phyloP scores from a whole-genome alignment of 2,888 invertebrate species.

The Fragum sueziense region DNA sequence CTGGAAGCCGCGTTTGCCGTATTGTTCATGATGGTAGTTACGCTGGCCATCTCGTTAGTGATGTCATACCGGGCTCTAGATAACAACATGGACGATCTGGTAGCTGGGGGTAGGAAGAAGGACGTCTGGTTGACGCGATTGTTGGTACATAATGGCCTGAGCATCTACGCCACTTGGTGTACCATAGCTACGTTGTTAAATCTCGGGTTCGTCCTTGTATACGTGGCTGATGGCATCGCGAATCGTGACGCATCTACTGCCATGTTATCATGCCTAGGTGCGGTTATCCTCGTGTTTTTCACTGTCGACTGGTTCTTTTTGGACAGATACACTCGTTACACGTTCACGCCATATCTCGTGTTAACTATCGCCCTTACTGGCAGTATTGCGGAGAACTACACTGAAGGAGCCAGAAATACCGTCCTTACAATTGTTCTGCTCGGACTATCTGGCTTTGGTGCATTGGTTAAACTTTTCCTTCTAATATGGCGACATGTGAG shows the following conservation, averaged over 20 bases:
- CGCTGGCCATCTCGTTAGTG: slow-evolving; percentile 70
- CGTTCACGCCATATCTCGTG: slow-evolving; percentile 78
- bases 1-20: slow-evolving; percentile 65
- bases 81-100: slow-evolving; percentile 59
- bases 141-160: slow-evolving; percentile 78
- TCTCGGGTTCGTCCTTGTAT: slow-evolving; percentile 72
- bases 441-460: slow-evolving; percentile 37
- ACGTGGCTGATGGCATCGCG: slow-evolving; percentile 52
- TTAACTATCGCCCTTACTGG: slow-evolving; percentile 75
- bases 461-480: slow-evolving; percentile 55
- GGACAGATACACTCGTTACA: slow-evolving; percentile 77
- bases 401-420: slow-evolving; percentile 66
- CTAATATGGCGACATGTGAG: slow-evolving; percentile 58
- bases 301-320: slow-evolving; percentile 72
- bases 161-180: slow-evolving; percentile 77
- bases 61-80: slow-evolving; percentile 69
- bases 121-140: slow-evolving; percentile 77
- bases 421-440: slow-evolving; percentile 71
- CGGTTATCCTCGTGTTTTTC: slow-evolving; percentile 70
- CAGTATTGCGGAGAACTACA: slow-evolving; percentile 70
- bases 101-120: slow-evolving; percentile 54
- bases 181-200: slow-evolving; percentile 77
- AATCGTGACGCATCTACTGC: slow-evolving; percentile 68
- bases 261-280: slow-evolving; percentile 68
- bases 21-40: slow-evolving; percentile 61